Conservation (phyloP, 1,140 invertebrate genomes). For the Musca vetustissima region DNA sequence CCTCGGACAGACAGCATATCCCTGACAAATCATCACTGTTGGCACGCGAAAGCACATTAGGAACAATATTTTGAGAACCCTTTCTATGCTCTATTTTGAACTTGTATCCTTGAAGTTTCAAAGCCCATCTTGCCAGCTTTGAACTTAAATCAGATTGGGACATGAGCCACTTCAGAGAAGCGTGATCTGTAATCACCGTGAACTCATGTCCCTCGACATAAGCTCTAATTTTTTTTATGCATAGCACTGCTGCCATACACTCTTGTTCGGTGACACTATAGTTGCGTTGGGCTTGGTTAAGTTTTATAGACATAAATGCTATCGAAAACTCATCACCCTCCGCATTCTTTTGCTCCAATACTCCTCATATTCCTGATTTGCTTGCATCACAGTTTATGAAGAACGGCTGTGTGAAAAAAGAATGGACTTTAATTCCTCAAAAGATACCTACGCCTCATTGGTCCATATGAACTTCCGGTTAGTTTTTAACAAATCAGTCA, state of each 20-base stretch:
- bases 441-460: neutral
- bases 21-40: too few species aligned
- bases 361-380: constrained; percentile 42
- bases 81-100: too few species aligned
- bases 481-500: constrained; percentile 26
- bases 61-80: too few species aligned
- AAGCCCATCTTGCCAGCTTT: too few species aligned
- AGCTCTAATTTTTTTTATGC: too few species aligned
- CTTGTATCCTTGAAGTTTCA: too few species aligned
- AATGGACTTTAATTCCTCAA: neutral
- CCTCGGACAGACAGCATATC: too few species aligned
- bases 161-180: too few species aligned
- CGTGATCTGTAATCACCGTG: too few species aligned
- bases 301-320: neutral
- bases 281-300: neutral
- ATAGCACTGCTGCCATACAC: neutral
- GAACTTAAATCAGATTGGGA: too few species aligned
- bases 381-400: constrained; percentile 46
- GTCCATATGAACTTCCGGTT: constrained; percentile 17
- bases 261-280: neutral
- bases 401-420: constrained; percentile 21
- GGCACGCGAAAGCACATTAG: too few species aligned
- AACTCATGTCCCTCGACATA: too few species aligned
- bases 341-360: constrained; percentile 44
- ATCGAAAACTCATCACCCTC: constrained; percentile 31